These are phyloP conservation scores for Pseudococcus jackbeardsleyi DNA, from an alignment of 2,888 invertebrate genomes.

Conservation along the genomic window DNA sequence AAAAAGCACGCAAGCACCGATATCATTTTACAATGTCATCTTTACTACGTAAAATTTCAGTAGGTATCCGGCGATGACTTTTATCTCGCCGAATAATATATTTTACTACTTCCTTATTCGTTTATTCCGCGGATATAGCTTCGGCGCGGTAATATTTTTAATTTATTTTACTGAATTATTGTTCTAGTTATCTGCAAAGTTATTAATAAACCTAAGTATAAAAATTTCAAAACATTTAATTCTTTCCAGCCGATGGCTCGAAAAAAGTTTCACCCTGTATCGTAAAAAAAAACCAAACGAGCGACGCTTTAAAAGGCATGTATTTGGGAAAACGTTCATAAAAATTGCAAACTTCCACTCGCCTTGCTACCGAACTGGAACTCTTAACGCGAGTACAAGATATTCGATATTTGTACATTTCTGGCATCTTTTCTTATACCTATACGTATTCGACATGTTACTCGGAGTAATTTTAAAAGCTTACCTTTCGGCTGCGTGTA, in stretches of 20 bases:
- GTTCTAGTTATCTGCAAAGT: conserved; percentile 53
- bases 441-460: conserved; percentile 1
- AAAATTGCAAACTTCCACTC: conserved; percentile 4
- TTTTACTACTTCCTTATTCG: conserved; percentile 56
- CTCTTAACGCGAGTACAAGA: neutral
- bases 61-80: conserved; percentile 26
- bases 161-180: conserved; percentile 59
- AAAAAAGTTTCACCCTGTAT: neutral
- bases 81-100: conserved; percentile 56
- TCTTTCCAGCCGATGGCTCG: neutral
- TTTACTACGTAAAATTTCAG: conserved; percentile 30
- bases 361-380: neutral
- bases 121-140: conserved; percentile 47
- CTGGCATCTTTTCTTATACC: conserved; percentile 12
- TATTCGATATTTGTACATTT: conserved; percentile 14
- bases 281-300: neutral
- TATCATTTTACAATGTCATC: conserved; percentile 56
- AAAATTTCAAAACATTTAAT: conserved; percentile 25
- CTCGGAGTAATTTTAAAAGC: conserved; percentile 3
- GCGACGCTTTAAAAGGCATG: neutral
- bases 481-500: neutral
- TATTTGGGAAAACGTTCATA: neutral
- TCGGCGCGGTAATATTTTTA: conserved; percentile 43
- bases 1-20: neutral
- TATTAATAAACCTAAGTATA: conserved; percentile 20